phyloP scores from a whole-genome alignment of 2,888 invertebrate species.

The Xylota sylvarum region DNA sequence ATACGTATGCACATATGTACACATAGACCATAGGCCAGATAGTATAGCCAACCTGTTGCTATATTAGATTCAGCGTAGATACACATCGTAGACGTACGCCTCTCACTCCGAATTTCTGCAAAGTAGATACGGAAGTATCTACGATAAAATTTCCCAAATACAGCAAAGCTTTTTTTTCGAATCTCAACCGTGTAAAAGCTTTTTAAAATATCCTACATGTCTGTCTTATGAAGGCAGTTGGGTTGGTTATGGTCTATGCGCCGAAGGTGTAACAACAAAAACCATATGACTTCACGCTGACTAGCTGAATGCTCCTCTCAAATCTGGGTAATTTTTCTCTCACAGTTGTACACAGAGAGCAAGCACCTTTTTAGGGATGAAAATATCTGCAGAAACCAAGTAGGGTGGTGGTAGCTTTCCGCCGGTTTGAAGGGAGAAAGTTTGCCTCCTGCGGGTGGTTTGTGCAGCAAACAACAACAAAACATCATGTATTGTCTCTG shows the following conservation, averaged over 20 bases:
- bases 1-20: constrained; percentile 23
- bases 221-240: constrained; percentile 11
- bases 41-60: constrained; percentile 68
- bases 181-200: constrained; percentile 45
- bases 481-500: constrained; percentile 42
- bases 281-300: constrained; percentile 50
- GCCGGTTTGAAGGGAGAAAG: constrained; percentile 21
- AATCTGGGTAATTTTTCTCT: constrained; percentile 45
- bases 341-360: constrained; percentile 18
- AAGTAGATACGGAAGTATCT: constrained; percentile 39
- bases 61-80: constrained; percentile 25
- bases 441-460: constrained; percentile 17
- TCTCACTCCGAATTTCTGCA: constrained; percentile 60
- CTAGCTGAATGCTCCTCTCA: constrained; percentile 49
- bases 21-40: constrained; percentile 17
- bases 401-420: constrained; percentile 39
- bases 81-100: constrained; percentile 8
- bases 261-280: constrained; percentile 59
- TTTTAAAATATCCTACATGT: constrained; percentile 54
- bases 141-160: constrained; percentile 62
- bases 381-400: constrained; percentile 48
- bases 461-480: constrained; percentile 49
- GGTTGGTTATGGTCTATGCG: constrained; percentile 21
- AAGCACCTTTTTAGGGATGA: constrained; percentile 49
- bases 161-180: constrained; percentile 44